A percentile compares a stretch with the other conserved stretches of the same genome.
phyloP scores from a whole-genome alignment of 2,113 vertebrate genomes.

The Anhinga anhinga region DNA sequence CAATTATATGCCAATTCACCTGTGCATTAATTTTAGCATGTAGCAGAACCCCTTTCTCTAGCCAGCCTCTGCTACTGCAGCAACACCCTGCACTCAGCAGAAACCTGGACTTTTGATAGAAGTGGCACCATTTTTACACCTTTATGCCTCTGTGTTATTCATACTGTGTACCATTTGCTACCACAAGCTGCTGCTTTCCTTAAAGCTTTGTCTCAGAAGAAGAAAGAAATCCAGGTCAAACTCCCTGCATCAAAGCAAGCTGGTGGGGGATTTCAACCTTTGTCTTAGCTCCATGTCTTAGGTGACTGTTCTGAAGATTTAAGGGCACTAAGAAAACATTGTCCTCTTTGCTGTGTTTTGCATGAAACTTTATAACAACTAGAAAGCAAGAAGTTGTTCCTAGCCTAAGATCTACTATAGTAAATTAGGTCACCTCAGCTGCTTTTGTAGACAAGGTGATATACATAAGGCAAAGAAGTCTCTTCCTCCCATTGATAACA shows the following conservation, averaged over 20 bases:
- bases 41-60: neutral
- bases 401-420: neutral
- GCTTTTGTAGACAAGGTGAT: neutral
- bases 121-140: neutral
- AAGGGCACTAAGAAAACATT: constrained; percentile 15
- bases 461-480: neutral
- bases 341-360: constrained; percentile 4
- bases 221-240: constrained; percentile 44
- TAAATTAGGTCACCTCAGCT: constrained; percentile 45
- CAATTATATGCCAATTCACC: neutral
- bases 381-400: neutral
- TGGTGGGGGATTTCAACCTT: constrained; percentile 45
- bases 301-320: constrained; percentile 22
- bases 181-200: constrained; percentile 4
- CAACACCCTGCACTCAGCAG: neutral
- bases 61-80: neutral
- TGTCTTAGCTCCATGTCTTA: constrained; percentile 6
- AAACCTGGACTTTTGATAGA: neutral
- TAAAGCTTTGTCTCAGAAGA: constrained; percentile 54
- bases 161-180: constrained; percentile 12
- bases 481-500: neutral
- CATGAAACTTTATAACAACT: neutral
- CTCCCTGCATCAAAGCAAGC: constrained; percentile 22
- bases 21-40: neutral
- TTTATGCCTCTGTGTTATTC: neutral